A percentile compares a stretch with the other conserved stretches of the same genome.
Conservation (phyloP, 2,797 vertebrate genomes). For the Sebastes minor region DNA sequence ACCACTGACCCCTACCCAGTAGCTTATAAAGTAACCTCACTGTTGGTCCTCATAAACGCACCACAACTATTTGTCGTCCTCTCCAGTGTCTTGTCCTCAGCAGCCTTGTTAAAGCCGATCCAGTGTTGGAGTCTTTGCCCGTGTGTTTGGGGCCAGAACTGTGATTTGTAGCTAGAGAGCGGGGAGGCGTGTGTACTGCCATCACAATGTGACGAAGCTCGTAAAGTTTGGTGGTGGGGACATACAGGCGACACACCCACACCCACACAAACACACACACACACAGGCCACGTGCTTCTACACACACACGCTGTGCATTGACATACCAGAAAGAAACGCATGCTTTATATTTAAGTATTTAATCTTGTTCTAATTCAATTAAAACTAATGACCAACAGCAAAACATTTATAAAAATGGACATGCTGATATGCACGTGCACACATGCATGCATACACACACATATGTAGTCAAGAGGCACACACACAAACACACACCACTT, state of each 20-base stretch:
- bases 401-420: background rate
- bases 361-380: background rate
- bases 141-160: slow-evolving; percentile 15
- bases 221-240: slow-evolving; percentile 10
- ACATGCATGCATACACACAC: background rate
- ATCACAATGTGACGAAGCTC: slow-evolving; percentile 20
- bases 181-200: background rate
- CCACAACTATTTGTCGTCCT: background rate
- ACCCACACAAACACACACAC: background rate
- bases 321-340: background rate
- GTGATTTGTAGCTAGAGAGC: background rate
- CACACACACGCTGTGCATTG: background rate
- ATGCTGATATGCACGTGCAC: background rate
- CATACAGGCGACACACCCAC: slow-evolving; percentile 17
- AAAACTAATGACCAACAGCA: background rate
- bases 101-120: slow-evolving; percentile 18
- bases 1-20: no score
- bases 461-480: background rate
- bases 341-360: background rate
- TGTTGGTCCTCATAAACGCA: slow-evolving; percentile 8
- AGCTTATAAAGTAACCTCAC: background rate
- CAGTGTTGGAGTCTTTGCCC: background rate
- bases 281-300: slow-evolving; percentile 6
- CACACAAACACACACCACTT: background rate
- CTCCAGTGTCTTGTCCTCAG: slow-evolving; percentile 8